Conservation (phyloP, 2,113 vertebrate species). For the Meles meles region DNA sequence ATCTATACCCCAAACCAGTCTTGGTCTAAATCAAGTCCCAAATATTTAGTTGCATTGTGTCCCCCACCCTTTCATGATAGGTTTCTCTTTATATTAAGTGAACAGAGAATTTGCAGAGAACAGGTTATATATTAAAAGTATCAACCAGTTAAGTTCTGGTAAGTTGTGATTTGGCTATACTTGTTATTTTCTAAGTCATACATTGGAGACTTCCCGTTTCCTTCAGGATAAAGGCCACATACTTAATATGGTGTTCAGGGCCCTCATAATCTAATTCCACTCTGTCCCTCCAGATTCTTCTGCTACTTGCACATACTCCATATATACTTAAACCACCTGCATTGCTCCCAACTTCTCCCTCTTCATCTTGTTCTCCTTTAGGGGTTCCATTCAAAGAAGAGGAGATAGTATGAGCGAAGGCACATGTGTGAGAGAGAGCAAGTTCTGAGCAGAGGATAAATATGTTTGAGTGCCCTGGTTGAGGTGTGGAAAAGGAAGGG, state of each 20-base stretch:
- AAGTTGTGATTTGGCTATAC: not conserved
- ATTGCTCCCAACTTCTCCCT: not conserved
- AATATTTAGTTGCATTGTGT: not conserved
- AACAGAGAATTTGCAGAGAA: not conserved
- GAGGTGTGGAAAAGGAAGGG: not conserved
- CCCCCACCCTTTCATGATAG: not conserved
- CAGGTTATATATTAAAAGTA: constrained; percentile 26
- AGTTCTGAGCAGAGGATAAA: not conserved
- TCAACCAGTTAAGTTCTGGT: not conserved
- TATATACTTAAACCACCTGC: not conserved
- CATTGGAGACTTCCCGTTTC: not conserved
- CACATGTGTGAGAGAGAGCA: not conserved
- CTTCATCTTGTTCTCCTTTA: not conserved
- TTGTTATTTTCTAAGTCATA: constrained; percentile 17
- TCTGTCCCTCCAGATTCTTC: not conserved
- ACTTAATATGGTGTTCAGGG: not conserved
- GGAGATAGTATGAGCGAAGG: not conserved
- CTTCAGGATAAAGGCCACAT: not conserved
- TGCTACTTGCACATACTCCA: not conserved
- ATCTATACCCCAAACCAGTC: not conserved
- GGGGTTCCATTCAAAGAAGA: not conserved
- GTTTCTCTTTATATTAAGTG: constrained; percentile 26
- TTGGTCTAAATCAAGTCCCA: not conserved
- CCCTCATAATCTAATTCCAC: not conserved
- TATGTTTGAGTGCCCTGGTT: not conserved